Percentiles rank a stretch among this genome's conserved stretches.
Evolutionary conservation across 2,888 invertebrate genomes (phyloP).

Genomic region (Glaucopsyche alexis): DNA sequence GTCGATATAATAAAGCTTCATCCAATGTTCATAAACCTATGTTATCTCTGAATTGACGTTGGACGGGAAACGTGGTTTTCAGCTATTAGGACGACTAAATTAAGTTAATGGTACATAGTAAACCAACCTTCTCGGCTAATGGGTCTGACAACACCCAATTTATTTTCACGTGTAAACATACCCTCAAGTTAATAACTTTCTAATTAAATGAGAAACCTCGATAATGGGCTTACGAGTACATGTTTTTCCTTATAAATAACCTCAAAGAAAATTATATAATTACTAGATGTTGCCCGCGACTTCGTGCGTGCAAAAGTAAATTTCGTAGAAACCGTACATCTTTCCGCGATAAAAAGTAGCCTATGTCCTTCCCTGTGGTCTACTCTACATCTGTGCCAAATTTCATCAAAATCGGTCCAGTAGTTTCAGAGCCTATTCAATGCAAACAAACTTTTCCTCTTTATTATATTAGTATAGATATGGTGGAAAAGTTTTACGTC

Average conservation of each 20-base stretch:
- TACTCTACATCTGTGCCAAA: too few species aligned
- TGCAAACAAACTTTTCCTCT: too few species aligned
- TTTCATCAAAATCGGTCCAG: too few species aligned
- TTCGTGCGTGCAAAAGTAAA: too few species aligned
- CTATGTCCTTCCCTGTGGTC: too few species aligned
- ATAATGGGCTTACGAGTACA: constrained; percentile 6
- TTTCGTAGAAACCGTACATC: too few species aligned
- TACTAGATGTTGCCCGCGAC: too few species aligned
- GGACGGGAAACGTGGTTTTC: constrained; percentile 39
- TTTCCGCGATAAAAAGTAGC: too few species aligned
- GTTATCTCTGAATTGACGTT: not conserved
- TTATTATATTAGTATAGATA: too few species aligned
- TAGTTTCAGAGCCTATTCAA: too few species aligned
- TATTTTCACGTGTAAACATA: constrained; percentile 29
- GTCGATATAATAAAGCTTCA: not conserved
- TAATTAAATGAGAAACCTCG: constrained; percentile 24
- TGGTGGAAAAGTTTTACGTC: not conserved
- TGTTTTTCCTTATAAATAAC: not conserved
- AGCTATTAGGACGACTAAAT: constrained; percentile 53
- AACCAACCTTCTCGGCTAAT: constrained; percentile 65
- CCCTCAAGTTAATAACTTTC: constrained; percentile 26
- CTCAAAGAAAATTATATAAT: not conserved
- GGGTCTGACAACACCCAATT: constrained; percentile 43
- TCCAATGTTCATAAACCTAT: too few species aligned
- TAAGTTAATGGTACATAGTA: constrained; percentile 58